Base-by-base conservation (phyloP, 1,140 invertebrate species). In the Periplaneta americana region DNA sequence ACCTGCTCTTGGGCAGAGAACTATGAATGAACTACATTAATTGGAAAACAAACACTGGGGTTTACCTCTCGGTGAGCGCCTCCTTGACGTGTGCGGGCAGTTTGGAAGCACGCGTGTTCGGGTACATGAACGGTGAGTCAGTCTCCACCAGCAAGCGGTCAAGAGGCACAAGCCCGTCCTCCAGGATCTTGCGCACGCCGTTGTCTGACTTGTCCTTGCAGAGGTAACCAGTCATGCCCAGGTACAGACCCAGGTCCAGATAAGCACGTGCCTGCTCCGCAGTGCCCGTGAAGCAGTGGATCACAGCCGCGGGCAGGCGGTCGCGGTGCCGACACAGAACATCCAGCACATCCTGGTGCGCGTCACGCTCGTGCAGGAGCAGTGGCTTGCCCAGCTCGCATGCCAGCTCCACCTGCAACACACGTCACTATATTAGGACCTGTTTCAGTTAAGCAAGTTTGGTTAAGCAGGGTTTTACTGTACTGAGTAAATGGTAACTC, bases 101-200 rank as follows among this genome's bases (percentile, higher is more conserved):
- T 88, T 98, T 98, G 31, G 96, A 97, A 79, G 97, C 97, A 87
- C 97, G 91, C 75, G 96, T 96, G 87, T 98, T 99, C 0, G 97
- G 97, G 88, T 97, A 98, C 96, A 98, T 97, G 86, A 97, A 99
- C 0, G 97, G 97, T 15, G 97, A 94, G 89, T 98, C 97, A 3
- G 96, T 98, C 89, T 98, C 97, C 1, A 98, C 93, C 36, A 98
- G 86, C 78, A 98, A 89, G 87, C 92, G 92, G 84, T 98, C 96
- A 83, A 98, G 86, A 2, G 97, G 96, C 84, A 97, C 90, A 33
- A 93, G 89, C 80, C 94, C 93, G 85, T 95, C 94, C 48, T 96
- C 94, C 18, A 98, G 87, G 76, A 98, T 88, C 85, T 95, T 93
- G 81, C 97, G 90, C 9, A 99, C 94, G 22, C 97, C 97, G 84